phyloP scores from a whole-genome alignment of 2,888 invertebrate genomes.

The Agrotis segetum region DNA sequence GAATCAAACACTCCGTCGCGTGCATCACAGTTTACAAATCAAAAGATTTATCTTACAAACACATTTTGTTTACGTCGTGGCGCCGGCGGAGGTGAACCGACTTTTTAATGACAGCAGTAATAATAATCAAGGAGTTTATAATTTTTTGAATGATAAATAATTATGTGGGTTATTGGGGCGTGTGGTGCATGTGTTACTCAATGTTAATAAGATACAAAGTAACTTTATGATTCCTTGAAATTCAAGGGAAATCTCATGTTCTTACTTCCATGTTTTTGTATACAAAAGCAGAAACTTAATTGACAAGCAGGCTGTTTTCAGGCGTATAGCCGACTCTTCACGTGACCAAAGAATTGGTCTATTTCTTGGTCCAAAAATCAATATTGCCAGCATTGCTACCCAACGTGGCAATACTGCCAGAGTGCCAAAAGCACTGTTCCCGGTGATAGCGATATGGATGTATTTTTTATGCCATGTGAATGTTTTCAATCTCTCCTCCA shows the following conservation, averaged over 20 bases:
- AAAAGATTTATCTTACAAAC: conserved; percentile 64
- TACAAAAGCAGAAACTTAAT: background rate
- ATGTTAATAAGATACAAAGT: background rate
- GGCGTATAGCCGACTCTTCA: too few species aligned
- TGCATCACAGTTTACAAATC: conserved; percentile 62
- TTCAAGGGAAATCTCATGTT: background rate
- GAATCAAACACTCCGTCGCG: conserved; percentile 58
- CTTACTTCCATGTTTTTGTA: background rate
- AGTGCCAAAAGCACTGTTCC: too few species aligned
- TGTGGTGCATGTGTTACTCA: conserved; percentile 2
- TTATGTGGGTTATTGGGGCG: conserved; percentile 27
- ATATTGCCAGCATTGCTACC: too few species aligned
- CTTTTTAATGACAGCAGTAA: conserved; percentile 46
- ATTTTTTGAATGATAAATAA: conserved; percentile 20
- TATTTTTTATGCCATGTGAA: too few species aligned
- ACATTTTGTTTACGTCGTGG: conserved; percentile 62
- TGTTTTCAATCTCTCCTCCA: too few species aligned
- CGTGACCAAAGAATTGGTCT: too few species aligned
- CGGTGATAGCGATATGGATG: too few species aligned
- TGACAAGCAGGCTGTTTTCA: background rate
- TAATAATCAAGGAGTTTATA: conserved; percentile 7
- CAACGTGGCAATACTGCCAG: too few species aligned
- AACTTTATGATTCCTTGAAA: background rate
- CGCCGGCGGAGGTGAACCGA: conserved; percentile 48
- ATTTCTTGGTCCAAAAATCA: too few species aligned